Evolutionary conservation across 2,888 invertebrate genomes (phyloP).

Genomic region (Melanchra persicariae): DNA sequence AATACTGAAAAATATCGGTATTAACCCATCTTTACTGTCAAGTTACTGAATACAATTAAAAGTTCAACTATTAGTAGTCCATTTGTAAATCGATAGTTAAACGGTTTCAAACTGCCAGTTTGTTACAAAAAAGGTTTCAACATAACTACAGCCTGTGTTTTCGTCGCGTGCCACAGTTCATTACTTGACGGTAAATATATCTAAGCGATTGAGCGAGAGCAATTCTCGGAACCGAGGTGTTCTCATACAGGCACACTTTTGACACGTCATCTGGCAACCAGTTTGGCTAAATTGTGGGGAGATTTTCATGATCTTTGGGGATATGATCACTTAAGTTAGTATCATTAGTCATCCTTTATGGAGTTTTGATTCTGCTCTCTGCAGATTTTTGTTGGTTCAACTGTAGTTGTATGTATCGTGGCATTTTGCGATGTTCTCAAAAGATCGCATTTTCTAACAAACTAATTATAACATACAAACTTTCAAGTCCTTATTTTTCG

Average conservation of each 20-base stretch:
- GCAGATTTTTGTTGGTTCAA: background rate
- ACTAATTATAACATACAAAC: too few species aligned
- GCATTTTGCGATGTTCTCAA: too few species aligned
- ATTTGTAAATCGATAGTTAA: background rate
- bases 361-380: too few species aligned
- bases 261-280: constrained; percentile 26
- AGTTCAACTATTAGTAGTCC: too few species aligned
- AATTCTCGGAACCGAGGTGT: constrained; percentile 35
- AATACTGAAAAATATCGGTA: too few species aligned
- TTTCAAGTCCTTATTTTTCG: too few species aligned
- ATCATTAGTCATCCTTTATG: background rate
- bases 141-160: constrained; percentile 40
- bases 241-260: background rate
- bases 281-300: background rate
- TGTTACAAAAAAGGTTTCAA: constrained; percentile 2
- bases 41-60: too few species aligned
- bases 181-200: constrained; percentile 48
- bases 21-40: too few species aligned
- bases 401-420: too few species aligned
- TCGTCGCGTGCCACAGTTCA: constrained; percentile 52
- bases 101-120: constrained; percentile 6
- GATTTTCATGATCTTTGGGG: background rate
- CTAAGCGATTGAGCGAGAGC: constrained; percentile 42
- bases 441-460: too few species aligned
- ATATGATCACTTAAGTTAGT: background rate